Conservation (phyloP, 2,888 invertebrate genomes). For the Latrodectus elegans region DNA sequence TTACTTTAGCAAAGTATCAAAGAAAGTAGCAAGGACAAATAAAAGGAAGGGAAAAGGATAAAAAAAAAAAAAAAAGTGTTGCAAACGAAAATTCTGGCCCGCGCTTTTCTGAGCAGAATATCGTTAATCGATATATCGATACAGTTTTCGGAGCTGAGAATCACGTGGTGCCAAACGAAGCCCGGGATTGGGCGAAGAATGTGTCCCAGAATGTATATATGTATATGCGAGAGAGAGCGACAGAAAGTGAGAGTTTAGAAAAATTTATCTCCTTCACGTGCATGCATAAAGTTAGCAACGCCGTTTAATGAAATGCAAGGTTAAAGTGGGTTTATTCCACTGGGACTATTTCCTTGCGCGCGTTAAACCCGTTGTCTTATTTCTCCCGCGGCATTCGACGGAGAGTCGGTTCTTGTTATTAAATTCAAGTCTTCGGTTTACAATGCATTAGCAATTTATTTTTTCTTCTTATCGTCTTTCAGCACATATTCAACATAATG, state of each 20-base stretch:
- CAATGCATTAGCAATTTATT: slow-evolving; percentile 50
- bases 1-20: slow-evolving; percentile 35
- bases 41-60: slow-evolving; percentile 24
- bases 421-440: slow-evolving; percentile 61
- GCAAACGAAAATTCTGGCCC: slow-evolving; percentile 44
- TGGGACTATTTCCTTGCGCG: slow-evolving; percentile 56
- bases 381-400: slow-evolving; percentile 35
- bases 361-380: slow-evolving; percentile 52
- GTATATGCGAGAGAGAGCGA: slow-evolving; percentile 44
- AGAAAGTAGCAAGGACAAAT: slow-evolving; percentile 33
- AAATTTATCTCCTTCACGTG: slow-evolving; percentile 65
- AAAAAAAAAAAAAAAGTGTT: slow-evolving; percentile 25
- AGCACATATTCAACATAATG: background rate
- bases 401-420: slow-evolving; percentile 41
- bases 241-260: slow-evolving; percentile 30
- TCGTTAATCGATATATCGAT: slow-evolving; percentile 69
- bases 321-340: slow-evolving; percentile 51
- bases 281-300: slow-evolving; percentile 52
- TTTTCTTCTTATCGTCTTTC: slow-evolving; percentile 20
- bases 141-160: slow-evolving; percentile 59
- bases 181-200: slow-evolving; percentile 27
- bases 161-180: slow-evolving; percentile 50
- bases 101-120: slow-evolving; percentile 55
- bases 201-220: slow-evolving; percentile 15
- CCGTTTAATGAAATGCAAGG: slow-evolving; percentile 59